These are phyloP conservation scores for Oscheius sp. DNA, from an alignment of 2,888 invertebrate genomes.

Conservation along the genomic window DNA sequence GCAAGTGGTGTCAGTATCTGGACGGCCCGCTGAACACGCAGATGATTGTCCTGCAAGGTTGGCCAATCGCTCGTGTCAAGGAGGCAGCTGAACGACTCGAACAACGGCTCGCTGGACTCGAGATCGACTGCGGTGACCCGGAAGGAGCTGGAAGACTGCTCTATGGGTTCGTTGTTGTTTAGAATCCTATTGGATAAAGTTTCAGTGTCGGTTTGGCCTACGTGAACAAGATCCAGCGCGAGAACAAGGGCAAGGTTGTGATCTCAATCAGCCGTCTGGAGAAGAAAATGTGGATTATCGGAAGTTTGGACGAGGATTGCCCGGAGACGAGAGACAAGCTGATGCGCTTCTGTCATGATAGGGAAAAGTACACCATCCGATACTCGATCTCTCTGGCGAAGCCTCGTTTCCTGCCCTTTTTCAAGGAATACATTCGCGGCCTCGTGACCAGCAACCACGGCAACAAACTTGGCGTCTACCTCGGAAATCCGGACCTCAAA, in stretches of 20 bases:
- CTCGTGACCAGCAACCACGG: background rate
- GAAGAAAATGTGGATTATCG: constrained; percentile 10
- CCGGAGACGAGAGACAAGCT: background rate
- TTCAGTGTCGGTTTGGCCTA: constrained; percentile 9
- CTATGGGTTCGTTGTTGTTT: constrained; percentile 3
- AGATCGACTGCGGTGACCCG: background rate
- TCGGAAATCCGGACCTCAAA: no score
- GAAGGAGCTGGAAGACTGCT: background rate
- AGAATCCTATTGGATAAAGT: background rate
- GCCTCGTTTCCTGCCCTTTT: constrained; percentile 12
- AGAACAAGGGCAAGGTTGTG: background rate
- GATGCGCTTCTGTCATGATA: background rate
- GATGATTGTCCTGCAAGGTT: constrained; percentile 8
- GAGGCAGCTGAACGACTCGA: background rate
- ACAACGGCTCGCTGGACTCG: background rate
- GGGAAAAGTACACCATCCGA: background rate
- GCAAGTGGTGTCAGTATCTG: background rate
- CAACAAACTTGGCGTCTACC: no score
- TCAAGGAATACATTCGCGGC: background rate
- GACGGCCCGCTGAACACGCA: background rate
- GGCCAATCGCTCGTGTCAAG: background rate
- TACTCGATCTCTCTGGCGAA: background rate
- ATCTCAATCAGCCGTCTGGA: background rate
- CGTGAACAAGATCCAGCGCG: constrained; percentile 3
- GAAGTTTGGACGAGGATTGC: background rate